Conservation (phyloP, 2,888 invertebrate species). For the Luperina testacea region DNA sequence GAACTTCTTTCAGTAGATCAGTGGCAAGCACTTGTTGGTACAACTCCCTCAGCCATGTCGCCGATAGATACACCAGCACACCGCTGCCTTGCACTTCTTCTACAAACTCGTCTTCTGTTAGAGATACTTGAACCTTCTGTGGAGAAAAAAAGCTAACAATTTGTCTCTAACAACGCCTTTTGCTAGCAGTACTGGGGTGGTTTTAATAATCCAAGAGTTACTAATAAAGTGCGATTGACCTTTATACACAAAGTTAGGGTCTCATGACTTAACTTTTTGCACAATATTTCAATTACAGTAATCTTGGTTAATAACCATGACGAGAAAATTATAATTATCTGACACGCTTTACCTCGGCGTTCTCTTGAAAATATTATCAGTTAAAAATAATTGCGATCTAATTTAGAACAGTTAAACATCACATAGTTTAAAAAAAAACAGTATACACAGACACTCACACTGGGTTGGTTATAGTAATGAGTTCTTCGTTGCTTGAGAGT, state of each 20-base stretch:
- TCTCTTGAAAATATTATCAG: neutral
- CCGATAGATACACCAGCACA: slow-evolving; percentile 97
- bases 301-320: neutral
- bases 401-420: neutral
- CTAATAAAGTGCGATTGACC: neutral
- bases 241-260: neutral
- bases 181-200: neutral
- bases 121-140: slow-evolving; percentile 87
- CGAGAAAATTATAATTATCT: neutral
- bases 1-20: slow-evolving; percentile 93
- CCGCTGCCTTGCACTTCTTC: slow-evolving; percentile 98
- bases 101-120: slow-evolving; percentile 96
- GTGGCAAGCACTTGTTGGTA: slow-evolving; percentile 95
- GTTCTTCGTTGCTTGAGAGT: slow-evolving; percentile 94
- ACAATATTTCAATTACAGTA: neutral
- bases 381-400: neutral
- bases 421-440: neutral
- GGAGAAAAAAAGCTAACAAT: neutral
- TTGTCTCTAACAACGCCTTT: neutral
- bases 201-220: neutral
- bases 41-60: slow-evolving; percentile 97
- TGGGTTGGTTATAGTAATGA: slow-evolving; percentile 92
- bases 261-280: neutral
- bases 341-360: neutral
- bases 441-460: slow-evolving; percentile 75